Evolutionary conservation across 2,797 vertebrate species (phyloP), one percentile per base, ranked within the genome.

Genomic region (Jordanella pulchra): DNA sequence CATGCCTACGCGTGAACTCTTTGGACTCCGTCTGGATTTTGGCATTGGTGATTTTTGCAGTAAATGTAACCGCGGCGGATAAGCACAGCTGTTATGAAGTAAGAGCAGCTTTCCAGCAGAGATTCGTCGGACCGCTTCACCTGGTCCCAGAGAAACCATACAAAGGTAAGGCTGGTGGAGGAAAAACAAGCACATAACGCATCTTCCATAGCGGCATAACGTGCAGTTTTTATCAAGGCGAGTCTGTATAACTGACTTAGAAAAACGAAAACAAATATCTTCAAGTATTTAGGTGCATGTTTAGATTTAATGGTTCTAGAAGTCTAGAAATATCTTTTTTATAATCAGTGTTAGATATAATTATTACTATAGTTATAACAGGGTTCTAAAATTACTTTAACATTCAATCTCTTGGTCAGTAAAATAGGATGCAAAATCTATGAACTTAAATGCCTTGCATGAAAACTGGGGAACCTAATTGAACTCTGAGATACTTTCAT

Each of bases 81-180:
- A 86, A 94, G 44, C 94, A 97, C 83, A 97, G 95, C 93, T 97
- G 97, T 92, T 95, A 96, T 90, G 97, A 97, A 88, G 97, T 97
- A 83, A 95, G 94, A 87, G 95, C 95, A 45, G 96, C 95, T 60
- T 97, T 97, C 83, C 96, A 97, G 93, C 85, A 96, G 87, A 95
- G 95, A 58, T 95, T 96, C 89, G 95, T 97, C 83, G 97, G 96
- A 2, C 95, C 94, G 64, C 92, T 95, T 82, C 93, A 94, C 80
- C 94, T 96, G 86, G 96, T 97, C 3, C 97, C 96, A 66, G 96
- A 97, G 89, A 94, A 95, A 88, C 97, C 97, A 88, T 94, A 90
- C 63, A 93, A 94, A 93, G 96, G 97, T 97, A 86, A 96, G 96
- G 60, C 75, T 69, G 35, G 35, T n/a, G 10, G n/a, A 67, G 55